Conservation (phyloP, 2,888 invertebrate species). For the Argyra leucocephala region DNA sequence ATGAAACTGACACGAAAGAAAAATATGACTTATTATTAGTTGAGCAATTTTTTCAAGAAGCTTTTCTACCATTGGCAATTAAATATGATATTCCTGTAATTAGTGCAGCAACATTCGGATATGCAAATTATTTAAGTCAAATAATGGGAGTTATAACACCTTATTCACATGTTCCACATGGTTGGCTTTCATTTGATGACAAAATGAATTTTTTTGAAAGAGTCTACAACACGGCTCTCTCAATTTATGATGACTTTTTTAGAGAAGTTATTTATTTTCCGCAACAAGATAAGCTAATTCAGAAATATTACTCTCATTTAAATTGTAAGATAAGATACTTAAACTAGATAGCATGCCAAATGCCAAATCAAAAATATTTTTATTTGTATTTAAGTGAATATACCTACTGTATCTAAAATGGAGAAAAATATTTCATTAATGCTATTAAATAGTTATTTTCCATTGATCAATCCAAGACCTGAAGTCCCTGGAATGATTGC, state of each 20-base stretch:
- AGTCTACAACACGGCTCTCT: conserved; percentile 44
- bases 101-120: conserved; percentile 41
- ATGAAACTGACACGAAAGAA: conserved; percentile 30
- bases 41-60: conserved; percentile 44
- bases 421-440: conserved; percentile 44
- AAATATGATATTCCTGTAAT: conserved; percentile 43
- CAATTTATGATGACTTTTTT: conserved; percentile 35
- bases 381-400: conserved; percentile 27
- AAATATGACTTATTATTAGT: conserved; percentile 44
- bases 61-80: conserved; percentile 39
- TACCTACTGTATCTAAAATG: conserved; percentile 41
- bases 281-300: conserved; percentile 36
- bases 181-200: conserved; percentile 43
- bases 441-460: conserved; percentile 46
- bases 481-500: conserved; percentile 44
- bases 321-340: conserved; percentile 25
- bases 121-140: conserved; percentile 43
- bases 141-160: conserved; percentile 45
- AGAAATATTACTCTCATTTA: conserved; percentile 34
- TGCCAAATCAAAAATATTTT: background rate
- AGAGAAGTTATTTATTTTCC: conserved; percentile 36
- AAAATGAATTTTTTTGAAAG: conserved; percentile 48
- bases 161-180: conserved; percentile 46
- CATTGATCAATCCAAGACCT: conserved; percentile 44
- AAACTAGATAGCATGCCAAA: conserved; percentile 3